Evolutionary conservation across 2,888 invertebrate species (phyloP).

Genomic region (Chrysolina oricalcia): DNA sequence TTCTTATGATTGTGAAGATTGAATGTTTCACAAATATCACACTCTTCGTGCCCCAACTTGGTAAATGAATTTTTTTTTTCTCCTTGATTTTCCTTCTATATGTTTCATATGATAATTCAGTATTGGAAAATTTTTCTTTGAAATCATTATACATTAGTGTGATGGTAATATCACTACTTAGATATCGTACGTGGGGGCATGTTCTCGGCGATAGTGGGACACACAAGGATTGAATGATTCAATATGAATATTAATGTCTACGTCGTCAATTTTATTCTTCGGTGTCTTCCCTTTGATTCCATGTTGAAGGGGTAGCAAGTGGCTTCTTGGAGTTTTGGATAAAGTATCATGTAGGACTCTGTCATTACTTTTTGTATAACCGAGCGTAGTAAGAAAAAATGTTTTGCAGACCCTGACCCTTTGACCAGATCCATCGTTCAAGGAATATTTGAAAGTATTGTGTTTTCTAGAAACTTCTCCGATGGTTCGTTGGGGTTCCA

Average conservation of each 20-base stretch:
- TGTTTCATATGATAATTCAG: too few relatives aligned
- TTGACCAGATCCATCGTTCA: constrained; percentile 17
- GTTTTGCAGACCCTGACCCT: constrained; percentile 16
- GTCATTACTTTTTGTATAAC: constrained; percentile 23
- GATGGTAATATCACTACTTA: too few relatives aligned
- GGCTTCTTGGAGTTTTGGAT: constrained; percentile 15
- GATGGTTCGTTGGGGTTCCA: constrained; percentile 5
- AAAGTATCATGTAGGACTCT: constrained; percentile 24
- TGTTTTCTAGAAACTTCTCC: constrained; percentile 23
- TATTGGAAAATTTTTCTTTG: too few relatives aligned
- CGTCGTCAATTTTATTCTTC: constrained; percentile 15
- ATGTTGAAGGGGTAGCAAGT: constrained; percentile 22
- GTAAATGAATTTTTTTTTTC: too few relatives aligned
- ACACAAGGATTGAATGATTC: too few relatives aligned
- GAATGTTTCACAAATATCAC: too few relatives aligned
- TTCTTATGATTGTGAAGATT: constrained; percentile 30
- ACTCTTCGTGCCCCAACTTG: too few relatives aligned
- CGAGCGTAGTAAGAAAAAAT: constrained; percentile 12
- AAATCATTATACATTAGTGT: not conserved
- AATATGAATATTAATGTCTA: too few relatives aligned
- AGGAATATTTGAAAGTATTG: constrained; percentile 9
- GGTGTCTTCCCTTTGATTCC: constrained; percentile 6
- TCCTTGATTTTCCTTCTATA: too few relatives aligned
- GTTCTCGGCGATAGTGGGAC: too few relatives aligned
- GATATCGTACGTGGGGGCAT: not conserved